Percentiles rank a stretch among this genome's conserved stretches.
phyloP scores from a whole-genome alignment of 2,888 invertebrate genomes.

The Agonopterix heracliana region DNA sequence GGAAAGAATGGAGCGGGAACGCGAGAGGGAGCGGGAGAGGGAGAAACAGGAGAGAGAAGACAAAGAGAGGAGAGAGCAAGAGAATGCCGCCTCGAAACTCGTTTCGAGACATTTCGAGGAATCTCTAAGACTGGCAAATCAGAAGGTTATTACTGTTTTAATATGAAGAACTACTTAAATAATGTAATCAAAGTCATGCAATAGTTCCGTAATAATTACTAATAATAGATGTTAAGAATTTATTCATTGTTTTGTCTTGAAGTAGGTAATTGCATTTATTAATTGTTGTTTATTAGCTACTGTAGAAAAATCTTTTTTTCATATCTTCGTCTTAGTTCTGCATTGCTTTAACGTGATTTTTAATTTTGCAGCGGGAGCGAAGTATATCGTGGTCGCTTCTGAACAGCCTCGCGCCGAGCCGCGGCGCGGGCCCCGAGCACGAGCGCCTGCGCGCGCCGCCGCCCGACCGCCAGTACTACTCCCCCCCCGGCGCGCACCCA shows the following conservation, averaged over 20 bases:
- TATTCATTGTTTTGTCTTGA: no score
- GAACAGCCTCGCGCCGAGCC: conserved; percentile 65
- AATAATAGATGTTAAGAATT: background rate
- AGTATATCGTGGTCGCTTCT: conserved; percentile 74
- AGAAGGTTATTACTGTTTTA: conserved; percentile 77
- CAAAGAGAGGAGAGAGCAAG: conserved; percentile 78
- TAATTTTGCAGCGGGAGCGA: conserved; percentile 63
- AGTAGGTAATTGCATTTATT: no score
- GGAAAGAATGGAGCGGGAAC: conserved; percentile 78
- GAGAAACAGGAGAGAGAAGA: conserved; percentile 74
- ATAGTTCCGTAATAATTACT: background rate
- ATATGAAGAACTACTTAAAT: background rate
- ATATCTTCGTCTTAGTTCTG: no score
- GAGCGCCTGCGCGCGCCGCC: conserved; percentile 34
- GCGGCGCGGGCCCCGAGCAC: conserved; percentile 40
- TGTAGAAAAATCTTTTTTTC: no score
- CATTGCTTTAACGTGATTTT: background rate
- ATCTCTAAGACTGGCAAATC: conserved; percentile 85
- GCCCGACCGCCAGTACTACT: conserved; percentile 38
- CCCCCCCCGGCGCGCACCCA: conserved; percentile 30
- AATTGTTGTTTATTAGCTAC: no score
- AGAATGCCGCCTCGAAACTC: conserved; percentile 85
- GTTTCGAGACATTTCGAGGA: conserved; percentile 94
- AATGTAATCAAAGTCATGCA: no score
- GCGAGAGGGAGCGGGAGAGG: conserved; percentile 67